Evolutionary conservation across 2,888 invertebrate species (phyloP).

Genomic region (Cosmorhoe ocellata): DNA sequence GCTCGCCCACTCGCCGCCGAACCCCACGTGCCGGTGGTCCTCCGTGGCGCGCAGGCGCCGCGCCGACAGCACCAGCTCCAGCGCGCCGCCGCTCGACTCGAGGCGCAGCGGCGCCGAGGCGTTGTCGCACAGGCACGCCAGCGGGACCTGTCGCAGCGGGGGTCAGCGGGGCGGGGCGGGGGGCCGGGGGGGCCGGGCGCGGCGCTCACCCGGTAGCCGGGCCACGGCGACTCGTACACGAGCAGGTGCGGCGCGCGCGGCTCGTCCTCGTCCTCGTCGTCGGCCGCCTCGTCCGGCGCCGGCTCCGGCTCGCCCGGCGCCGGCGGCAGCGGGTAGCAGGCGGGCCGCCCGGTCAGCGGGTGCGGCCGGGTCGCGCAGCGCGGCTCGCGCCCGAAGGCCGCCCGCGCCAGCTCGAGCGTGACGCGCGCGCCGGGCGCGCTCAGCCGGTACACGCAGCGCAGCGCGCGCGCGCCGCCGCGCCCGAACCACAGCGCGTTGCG

Average conservation of each 20-base stretch:
- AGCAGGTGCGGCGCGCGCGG: conserved; percentile 79
- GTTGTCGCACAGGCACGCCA: conserved; percentile 92
- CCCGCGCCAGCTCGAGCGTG: conserved; percentile 85
- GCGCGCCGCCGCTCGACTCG: conserved; percentile 64
- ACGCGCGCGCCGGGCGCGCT: conserved; percentile 85
- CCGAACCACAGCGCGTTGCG: conserved; percentile 93
- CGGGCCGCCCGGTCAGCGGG: conserved; percentile 86
- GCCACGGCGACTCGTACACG: conserved; percentile 88
- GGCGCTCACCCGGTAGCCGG: conserved; percentile 80
- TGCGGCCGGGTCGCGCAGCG: conserved; percentile 87
- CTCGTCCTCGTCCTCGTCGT: conserved; percentile 58
- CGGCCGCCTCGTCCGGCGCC: conserved; percentile 29
- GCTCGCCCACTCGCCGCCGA: conserved; percentile 84
- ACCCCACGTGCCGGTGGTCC: conserved; percentile 91
- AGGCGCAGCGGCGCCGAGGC: conserved; percentile 60
- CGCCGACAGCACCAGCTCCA: conserved; percentile 90
- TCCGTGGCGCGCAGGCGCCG: conserved; percentile 88
- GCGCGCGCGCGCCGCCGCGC: conserved; percentile 86
- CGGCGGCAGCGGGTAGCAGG: conserved; percentile 51
- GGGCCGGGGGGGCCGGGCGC: conserved; percentile 60
- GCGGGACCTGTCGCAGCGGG: conserved; percentile 80
- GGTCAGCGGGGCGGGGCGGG: not conserved
- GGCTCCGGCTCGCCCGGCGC: conserved; percentile 36
- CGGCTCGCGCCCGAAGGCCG: conserved; percentile 84
- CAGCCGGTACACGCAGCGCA: conserved; percentile 90